Evolutionary conservation across 2,888 invertebrate species (phyloP).

Genomic region (Plebejus anna): DNA sequence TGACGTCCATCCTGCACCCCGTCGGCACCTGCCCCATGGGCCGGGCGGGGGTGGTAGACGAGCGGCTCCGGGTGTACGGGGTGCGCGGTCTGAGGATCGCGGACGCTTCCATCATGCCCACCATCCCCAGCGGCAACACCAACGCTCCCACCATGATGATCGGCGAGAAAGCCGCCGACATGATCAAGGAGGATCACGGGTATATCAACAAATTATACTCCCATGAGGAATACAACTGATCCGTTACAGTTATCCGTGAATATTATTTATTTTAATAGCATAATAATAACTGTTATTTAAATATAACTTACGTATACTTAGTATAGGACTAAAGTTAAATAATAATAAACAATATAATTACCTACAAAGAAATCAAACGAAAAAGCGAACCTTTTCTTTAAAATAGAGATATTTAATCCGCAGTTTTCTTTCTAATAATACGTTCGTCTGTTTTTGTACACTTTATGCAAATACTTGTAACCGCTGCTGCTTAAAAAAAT

Average conservation of each 20-base stretch:
- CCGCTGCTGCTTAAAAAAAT: too few relatives aligned
- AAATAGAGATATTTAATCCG: too few relatives aligned
- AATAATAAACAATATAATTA: too few relatives aligned
- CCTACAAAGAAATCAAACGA: too few relatives aligned
- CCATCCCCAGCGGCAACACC: conserved; percentile 62
- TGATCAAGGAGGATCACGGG: conserved; percentile 56
- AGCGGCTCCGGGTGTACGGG: conserved; percentile 54
- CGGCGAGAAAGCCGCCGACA: conserved; percentile 66
- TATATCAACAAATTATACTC: conserved; percentile 1
- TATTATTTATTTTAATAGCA: background rate
- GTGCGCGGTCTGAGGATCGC: conserved; percentile 55
- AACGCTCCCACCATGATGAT: conserved; percentile 69
- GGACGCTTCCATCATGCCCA: conserved; percentile 66
- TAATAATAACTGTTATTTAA: too few relatives aligned
- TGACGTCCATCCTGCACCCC: conserved; percentile 81
- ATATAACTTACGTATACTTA: too few relatives aligned
- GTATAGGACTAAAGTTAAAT: too few relatives aligned
- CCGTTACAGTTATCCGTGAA: background rate
- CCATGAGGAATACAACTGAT: background rate
- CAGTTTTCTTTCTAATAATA: too few relatives aligned
- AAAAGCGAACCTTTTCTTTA: too few relatives aligned
- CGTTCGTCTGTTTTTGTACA: too few relatives aligned
- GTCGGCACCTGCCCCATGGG: conserved; percentile 72
- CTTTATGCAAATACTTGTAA: too few relatives aligned
- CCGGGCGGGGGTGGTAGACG: conserved; percentile 58